Conservation (phyloP, 2,888 invertebrate genomes). For the Alcis repandata region DNA sequence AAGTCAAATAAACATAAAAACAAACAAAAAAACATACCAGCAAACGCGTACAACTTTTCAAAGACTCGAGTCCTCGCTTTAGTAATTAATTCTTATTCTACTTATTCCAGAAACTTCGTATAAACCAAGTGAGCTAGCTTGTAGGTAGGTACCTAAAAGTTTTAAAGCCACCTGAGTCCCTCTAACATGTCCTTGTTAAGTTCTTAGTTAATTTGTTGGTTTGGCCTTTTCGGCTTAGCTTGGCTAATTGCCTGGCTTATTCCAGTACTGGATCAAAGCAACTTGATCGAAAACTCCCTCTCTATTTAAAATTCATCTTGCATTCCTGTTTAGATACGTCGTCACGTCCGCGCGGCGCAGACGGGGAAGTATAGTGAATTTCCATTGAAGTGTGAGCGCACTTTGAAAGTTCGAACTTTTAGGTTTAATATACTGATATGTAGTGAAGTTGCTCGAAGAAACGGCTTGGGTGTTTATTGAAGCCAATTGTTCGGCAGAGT, state of each 20-base stretch:
- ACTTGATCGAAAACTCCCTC: not conserved
- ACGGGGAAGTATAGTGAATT: slow-evolving; percentile 22
- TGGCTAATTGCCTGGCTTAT: not conserved
- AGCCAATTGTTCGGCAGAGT: too few species aligned
- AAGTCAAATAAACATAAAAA: too few species aligned
- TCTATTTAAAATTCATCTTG: slow-evolving; percentile 32
- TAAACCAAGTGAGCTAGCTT: too few species aligned
- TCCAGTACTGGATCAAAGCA: slow-evolving; percentile 2
- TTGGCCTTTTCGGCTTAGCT: not conserved
- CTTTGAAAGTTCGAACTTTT: slow-evolving; percentile 18
- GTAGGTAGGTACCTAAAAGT: too few species aligned
- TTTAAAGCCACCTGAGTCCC: too few species aligned
- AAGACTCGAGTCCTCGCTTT: too few species aligned
- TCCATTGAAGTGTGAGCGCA: slow-evolving; percentile 21
- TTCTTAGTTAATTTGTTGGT: too few species aligned
- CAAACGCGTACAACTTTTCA: too few species aligned
- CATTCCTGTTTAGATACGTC: slow-evolving; percentile 36
- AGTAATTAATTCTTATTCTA: too few species aligned
- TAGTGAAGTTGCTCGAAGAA: slow-evolving; percentile 1
- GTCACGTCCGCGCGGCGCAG: slow-evolving; percentile 35
- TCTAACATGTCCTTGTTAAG: too few species aligned
- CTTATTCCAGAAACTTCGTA: too few species aligned
- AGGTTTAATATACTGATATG: not conserved
- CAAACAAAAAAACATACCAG: too few species aligned
- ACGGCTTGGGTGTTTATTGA: not conserved